Conservation (phyloP, 2,888 invertebrate genomes). For the Polylopha cassiicola region DNA sequence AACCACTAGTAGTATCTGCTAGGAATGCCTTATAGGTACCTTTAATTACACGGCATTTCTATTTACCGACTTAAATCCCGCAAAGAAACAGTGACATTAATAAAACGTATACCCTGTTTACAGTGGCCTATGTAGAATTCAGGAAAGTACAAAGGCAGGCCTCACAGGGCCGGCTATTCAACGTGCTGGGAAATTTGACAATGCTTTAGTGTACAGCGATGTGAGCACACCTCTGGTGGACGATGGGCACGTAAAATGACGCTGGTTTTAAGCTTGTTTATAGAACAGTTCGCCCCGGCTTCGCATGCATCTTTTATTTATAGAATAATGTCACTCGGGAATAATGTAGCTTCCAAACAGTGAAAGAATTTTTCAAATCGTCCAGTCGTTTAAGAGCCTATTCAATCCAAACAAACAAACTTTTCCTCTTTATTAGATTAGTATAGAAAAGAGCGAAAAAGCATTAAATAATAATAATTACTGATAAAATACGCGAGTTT, state of each 20-base stretch:
- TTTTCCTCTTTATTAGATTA: no score
- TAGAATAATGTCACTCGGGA: not conserved
- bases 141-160: slow-evolving; percentile 58
- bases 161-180: slow-evolving; percentile 55
- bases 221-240: slow-evolving; percentile 62
- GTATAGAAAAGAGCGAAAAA: no score
- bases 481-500: no score
- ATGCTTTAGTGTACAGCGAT: slow-evolving; percentile 58
- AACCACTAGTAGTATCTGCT: no score
- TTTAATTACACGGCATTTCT: slow-evolving; percentile 39
- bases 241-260: slow-evolving; percentile 44
- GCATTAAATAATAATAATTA: no score
- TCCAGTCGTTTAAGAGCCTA: no score
- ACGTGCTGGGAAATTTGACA: slow-evolving; percentile 64
- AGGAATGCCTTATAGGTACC: no score
- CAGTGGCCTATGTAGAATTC: slow-evolving; percentile 53
- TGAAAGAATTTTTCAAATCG: no score
- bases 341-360: no score
- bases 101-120: slow-evolving; percentile 60
- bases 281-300: not conserved
- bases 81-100: slow-evolving; percentile 34
- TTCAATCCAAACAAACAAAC: no score
- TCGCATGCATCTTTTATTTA: not conserved
- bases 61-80: slow-evolving; percentile 22
- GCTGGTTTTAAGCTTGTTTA: slow-evolving; percentile 14